Conservation (phyloP, 1,140 invertebrate genomes). For the Pseudomyrmex pallidus region DNA sequence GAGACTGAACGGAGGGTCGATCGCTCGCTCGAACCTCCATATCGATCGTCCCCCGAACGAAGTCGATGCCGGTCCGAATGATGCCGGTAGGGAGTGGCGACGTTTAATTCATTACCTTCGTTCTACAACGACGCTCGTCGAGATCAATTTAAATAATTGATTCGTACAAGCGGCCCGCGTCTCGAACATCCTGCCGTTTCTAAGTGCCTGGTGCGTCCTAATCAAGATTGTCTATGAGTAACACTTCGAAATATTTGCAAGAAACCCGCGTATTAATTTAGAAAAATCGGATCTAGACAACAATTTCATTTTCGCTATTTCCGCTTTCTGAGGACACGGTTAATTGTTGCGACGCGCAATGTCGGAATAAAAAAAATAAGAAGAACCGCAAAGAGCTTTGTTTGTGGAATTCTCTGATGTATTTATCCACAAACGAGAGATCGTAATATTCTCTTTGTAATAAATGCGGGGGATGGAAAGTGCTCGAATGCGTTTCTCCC, state of each 20-base stretch:
- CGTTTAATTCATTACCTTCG: constrained; percentile 72
- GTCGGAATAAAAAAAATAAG: too few species aligned
- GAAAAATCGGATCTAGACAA: too few species aligned
- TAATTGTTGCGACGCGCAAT: too few species aligned
- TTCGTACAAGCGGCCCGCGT: constrained; percentile 65
- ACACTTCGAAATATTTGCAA: constrained; percentile 3
- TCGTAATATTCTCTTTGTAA: background rate
- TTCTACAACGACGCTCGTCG: constrained; percentile 63
- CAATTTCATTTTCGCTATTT: too few species aligned
- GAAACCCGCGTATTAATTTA: constrained; percentile 8
- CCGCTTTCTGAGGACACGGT: too few species aligned
- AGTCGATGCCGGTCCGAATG: constrained; percentile 57
- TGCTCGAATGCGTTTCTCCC: background rate
- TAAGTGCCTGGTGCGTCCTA: constrained; percentile 46
- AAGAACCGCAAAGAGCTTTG: background rate
- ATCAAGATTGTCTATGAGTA: constrained; percentile 41
- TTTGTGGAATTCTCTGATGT: background rate
- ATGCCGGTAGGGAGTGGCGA: constrained; percentile 63
- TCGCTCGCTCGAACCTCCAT: constrained; percentile 49
- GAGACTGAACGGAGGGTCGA: constrained; percentile 39
- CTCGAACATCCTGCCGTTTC: constrained; percentile 46
- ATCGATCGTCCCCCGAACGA: constrained; percentile 40
- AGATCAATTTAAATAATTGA: constrained; percentile 72
- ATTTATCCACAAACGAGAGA: background rate
- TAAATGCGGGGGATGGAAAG: background rate